Evolutionary conservation across 1,140 invertebrate genomes (phyloP).

Genomic region (Bombus pascuorum): DNA sequence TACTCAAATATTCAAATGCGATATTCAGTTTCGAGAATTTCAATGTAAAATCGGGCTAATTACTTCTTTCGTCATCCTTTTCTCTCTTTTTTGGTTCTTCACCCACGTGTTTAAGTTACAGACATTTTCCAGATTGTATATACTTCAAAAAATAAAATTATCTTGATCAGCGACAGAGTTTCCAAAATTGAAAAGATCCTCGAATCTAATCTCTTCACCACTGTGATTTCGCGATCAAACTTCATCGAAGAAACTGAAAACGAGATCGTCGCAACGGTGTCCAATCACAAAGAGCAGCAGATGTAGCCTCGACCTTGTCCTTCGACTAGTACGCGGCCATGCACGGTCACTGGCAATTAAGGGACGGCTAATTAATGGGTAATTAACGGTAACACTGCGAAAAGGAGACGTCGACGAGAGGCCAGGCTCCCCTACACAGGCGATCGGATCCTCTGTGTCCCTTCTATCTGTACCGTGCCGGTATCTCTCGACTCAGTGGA

Average conservation of each 20-base stretch:
- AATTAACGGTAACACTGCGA: slow-evolving; percentile 81
- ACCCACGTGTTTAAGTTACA: too few relatives aligned
- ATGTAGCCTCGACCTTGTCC: slow-evolving; percentile 36
- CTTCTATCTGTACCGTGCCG: slow-evolving; percentile 47
- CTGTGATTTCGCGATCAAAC: too few relatives aligned
- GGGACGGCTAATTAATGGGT: slow-evolving; percentile 80
- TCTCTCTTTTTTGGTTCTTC: too few relatives aligned
- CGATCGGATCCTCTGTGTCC: slow-evolving; percentile 29
- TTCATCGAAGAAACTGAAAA: not conserved
- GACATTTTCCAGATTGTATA: too few relatives aligned
- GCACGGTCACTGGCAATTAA: slow-evolving; percentile 73
- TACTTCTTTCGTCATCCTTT: too few relatives aligned
- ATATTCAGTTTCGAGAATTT: too few relatives aligned
- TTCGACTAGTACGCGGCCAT: slow-evolving; percentile 56
- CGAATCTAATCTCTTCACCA: too few relatives aligned
- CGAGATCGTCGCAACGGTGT: not conserved
- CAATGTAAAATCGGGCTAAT: too few relatives aligned
- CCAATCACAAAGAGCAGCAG: slow-evolving; percentile 21
- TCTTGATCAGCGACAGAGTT: too few relatives aligned
- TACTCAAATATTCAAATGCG: too few relatives aligned
- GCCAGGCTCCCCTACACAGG: slow-evolving; percentile 11
- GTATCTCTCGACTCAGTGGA: slow-evolving; percentile 55
- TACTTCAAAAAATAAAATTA: too few relatives aligned
- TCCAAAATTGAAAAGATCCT: too few relatives aligned
- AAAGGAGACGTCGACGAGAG: slow-evolving; percentile 72